Conservation (phyloP, 2,797 vertebrate species). For the Lagorchestes hirsutus region DNA sequence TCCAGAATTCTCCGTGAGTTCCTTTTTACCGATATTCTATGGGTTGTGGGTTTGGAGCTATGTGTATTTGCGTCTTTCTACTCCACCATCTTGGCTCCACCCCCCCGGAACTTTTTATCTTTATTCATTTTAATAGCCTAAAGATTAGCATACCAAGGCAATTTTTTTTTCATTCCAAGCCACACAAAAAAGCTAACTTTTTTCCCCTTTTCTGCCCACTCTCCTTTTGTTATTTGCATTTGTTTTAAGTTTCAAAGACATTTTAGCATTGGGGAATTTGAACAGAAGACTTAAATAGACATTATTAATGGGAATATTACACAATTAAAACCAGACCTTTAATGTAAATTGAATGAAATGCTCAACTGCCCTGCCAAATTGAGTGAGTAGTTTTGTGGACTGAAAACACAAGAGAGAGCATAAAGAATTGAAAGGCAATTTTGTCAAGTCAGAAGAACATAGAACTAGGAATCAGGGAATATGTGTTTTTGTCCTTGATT, state of each 20-base stretch:
- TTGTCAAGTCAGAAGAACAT: neutral
- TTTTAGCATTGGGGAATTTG: slow-evolving; percentile 77
- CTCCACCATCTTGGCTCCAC: no score
- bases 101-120: slow-evolving; percentile 72
- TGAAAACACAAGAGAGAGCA: slow-evolving; percentile 21
- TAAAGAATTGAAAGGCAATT: rapidly evolving
- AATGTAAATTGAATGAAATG: slow-evolving; percentile 77
- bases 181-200: slow-evolving; percentile 75
- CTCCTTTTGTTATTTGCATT: slow-evolving; percentile 74
- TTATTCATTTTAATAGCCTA: slow-evolving; percentile 81
- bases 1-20: no score
- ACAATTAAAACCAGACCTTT: slow-evolving; percentile 79
- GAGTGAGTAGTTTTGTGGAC: slow-evolving; percentile 13
- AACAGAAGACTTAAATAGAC: slow-evolving; percentile 76
- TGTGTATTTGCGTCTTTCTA: no score
- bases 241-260: slow-evolving; percentile 79
- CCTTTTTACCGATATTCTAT: no score
- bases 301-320: slow-evolving; percentile 81
- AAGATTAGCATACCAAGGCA: slow-evolving; percentile 77
- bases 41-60: no score
- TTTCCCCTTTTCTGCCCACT: slow-evolving; percentile 44
- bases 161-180: slow-evolving; percentile 77
- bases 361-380: slow-evolving; percentile 66
- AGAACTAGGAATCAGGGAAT: neutral
- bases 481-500: neutral